Percentiles rank a stretch among this genome's conserved stretches.
Evolutionary conservation across 2,113 vertebrate species (phyloP).

Genomic region (Triplophysa siluroides): DNA sequence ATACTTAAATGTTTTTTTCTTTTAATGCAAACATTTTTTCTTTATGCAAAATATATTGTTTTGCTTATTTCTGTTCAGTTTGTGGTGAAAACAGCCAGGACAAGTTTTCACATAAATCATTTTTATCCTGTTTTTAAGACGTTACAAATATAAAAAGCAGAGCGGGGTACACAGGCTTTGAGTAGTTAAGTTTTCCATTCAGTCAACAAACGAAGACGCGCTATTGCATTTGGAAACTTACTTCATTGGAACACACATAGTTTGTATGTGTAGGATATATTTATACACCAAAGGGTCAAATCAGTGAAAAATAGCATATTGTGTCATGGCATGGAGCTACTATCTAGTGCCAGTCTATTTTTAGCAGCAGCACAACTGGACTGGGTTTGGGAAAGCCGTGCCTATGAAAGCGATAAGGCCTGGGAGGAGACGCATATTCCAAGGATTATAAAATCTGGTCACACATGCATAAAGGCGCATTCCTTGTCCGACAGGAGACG

Average conservation of each 20-base stretch:
- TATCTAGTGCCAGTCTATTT: slow-evolving; percentile 51
- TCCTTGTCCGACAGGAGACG: slow-evolving; percentile 46
- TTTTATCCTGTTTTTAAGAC: too few relatives aligned
- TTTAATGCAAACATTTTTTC: too few relatives aligned
- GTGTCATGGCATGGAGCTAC: slow-evolving; percentile 45
- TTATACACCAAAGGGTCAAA: slow-evolving; percentile 35
- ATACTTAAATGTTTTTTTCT: too few relatives aligned
- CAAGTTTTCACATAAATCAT: too few relatives aligned
- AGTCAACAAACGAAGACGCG: background rate
- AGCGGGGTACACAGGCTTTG: background rate
- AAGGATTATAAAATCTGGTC: slow-evolving; percentile 53
- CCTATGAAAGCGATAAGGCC: slow-evolving; percentile 54
- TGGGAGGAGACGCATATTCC: slow-evolving; percentile 57
- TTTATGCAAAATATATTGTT: too few relatives aligned
- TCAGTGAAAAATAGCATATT: slow-evolving; percentile 52
- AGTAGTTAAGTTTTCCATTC: background rate
- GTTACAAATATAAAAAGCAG: too few relatives aligned
- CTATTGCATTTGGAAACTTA: slow-evolving; percentile 38
- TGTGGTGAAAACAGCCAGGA: too few relatives aligned
- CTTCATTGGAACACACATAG: background rate
- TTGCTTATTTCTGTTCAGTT: too few relatives aligned
- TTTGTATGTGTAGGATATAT: slow-evolving; percentile 14
- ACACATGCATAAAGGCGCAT: slow-evolving; percentile 44
- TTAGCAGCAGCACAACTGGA: slow-evolving; percentile 54
- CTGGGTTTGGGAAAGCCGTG: slow-evolving; percentile 55